Conservation (phyloP, 1,140 invertebrate species). For the Ctenoplectra terminalis region DNA sequence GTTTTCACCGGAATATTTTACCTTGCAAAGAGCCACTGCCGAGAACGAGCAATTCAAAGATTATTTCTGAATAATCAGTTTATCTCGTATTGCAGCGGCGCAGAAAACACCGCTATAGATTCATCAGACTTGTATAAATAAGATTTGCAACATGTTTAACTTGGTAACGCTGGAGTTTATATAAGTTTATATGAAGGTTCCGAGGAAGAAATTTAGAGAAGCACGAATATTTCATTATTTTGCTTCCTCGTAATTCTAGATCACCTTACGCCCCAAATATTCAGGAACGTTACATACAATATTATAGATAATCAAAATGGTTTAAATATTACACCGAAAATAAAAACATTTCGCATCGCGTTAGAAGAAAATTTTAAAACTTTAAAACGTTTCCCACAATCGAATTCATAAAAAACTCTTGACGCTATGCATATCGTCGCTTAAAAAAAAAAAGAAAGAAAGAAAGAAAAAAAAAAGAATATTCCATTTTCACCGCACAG, state of each 20-base stretch:
- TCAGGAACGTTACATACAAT: no score
- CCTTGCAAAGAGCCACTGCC: not conserved
- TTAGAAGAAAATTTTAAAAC: no score
- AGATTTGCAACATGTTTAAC: not conserved
- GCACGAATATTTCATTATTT: not conserved
- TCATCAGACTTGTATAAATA: conserved; percentile 23
- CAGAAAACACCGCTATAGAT: not conserved
- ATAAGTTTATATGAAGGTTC: not conserved
- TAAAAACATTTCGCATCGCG: no score
- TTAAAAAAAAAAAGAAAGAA: not conserved
- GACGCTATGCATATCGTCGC: not conserved
- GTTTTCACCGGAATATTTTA: conserved; percentile 34
- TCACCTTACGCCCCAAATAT: not conserved
- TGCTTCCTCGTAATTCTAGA: not conserved
- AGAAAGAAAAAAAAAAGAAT: not conserved
- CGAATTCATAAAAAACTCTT: not conserved
- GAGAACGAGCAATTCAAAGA: conserved; percentile 27
- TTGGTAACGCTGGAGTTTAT: conserved; percentile 4
- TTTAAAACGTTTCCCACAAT: not conserved
- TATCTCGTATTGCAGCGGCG: not conserved
- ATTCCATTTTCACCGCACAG: not conserved
- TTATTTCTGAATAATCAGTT: conserved; percentile 19
- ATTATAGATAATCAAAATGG: no score
- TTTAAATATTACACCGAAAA: no score
- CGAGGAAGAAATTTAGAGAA: not conserved